Evolutionary conservation across 2,888 invertebrate genomes (phyloP).

Genomic region (Chorisops tibialis): DNA sequence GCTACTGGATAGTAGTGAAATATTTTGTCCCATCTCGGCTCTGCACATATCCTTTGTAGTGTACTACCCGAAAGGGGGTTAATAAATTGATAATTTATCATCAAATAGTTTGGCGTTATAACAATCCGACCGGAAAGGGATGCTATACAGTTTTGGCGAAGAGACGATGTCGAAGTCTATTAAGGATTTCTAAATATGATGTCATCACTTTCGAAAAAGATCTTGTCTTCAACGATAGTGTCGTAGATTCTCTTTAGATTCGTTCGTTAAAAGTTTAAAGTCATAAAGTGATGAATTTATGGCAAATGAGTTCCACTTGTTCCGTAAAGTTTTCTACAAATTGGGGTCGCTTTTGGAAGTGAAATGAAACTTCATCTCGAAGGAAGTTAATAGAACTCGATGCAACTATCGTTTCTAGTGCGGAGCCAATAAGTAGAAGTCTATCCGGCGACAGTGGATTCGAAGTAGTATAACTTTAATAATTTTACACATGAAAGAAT

Average conservation of each 20-base stretch:
- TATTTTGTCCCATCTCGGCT: too few relatives aligned
- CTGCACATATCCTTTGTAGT: too few relatives aligned
- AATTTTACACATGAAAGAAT: conserved; percentile 1
- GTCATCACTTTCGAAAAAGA: background rate
- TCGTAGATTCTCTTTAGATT: background rate
- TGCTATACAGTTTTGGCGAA: too few relatives aligned
- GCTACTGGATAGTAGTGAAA: too few relatives aligned
- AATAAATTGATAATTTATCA: background rate
- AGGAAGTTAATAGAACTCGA: background rate
- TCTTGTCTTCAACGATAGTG: background rate
- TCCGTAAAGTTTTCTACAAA: conserved; percentile 1
- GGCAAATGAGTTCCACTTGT: conserved; percentile 17
- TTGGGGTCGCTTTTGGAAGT: background rate
- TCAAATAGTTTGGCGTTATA: background rate
- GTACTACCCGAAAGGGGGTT: background rate
- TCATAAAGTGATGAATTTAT: conserved; percentile 22
- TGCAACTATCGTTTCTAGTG: background rate
- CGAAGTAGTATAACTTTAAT: background rate
- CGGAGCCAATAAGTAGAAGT: background rate
- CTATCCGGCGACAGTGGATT: background rate
- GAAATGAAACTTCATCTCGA: background rate
- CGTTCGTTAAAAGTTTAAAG: conserved; percentile 15
- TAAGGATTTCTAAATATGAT: background rate
- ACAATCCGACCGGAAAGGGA: background rate
- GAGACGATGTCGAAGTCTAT: too few relatives aligned